Conservation (phyloP, 2,113 vertebrate genomes). For the Thymallus thymallus region DNA sequence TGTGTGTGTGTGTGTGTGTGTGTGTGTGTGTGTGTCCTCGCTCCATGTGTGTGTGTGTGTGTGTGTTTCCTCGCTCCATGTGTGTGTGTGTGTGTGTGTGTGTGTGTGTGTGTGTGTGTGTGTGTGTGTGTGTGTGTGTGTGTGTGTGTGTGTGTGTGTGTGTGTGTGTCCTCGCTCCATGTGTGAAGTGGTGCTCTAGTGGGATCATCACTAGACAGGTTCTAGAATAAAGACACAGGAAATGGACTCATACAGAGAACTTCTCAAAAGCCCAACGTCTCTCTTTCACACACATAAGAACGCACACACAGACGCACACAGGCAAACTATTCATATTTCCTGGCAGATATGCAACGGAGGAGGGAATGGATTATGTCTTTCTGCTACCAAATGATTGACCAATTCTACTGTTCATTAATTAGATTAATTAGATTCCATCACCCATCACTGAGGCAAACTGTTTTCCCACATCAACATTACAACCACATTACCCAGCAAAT, state of each 20-base stretch:
- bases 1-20: not conserved
- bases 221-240: conserved; percentile 78
- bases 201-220: conserved; percentile 75
- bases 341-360: conserved; percentile 7
- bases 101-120: conserved; percentile 11
- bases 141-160: conserved; percentile 31
- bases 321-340: conserved; percentile 7
- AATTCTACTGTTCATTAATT: conserved; percentile 50
- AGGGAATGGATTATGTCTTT: conserved; percentile 37
- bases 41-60: not conserved
- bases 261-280: conserved; percentile 43
- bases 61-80: too few species aligned
- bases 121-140: conserved; percentile 36
- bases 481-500: not conserved
- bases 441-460: not conserved
- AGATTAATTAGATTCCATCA: conserved; percentile 21
- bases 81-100: not conserved
- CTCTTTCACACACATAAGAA: conserved; percentile 37
- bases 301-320: conserved; percentile 23
- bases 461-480: not conserved
- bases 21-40: too few species aligned
- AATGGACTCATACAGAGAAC: conserved; percentile 67
- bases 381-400: conserved; percentile 38
- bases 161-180: conserved; percentile 10
- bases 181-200: conserved; percentile 71